These are phyloP conservation scores for Aphis gossypii DNA, from an alignment of 1,140 invertebrate genomes.

Conservation along the genomic window DNA sequence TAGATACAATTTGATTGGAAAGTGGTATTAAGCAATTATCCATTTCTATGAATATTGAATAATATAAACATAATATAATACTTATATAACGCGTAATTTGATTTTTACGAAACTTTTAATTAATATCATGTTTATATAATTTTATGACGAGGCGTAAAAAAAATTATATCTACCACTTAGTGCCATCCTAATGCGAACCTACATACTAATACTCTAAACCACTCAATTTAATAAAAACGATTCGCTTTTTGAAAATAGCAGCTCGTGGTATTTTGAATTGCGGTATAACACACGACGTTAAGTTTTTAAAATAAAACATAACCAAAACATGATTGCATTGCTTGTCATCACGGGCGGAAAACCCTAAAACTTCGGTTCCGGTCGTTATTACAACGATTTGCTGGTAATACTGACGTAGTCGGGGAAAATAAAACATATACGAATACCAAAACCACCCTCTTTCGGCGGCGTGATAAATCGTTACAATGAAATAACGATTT, in stretches of 20 bases:
- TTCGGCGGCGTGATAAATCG: slow-evolving; percentile 4
- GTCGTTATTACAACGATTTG: background rate
- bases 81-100: too few species aligned
- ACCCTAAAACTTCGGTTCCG: background rate
- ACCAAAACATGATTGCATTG: background rate
- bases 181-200: background rate
- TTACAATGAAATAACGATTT: slow-evolving; percentile 44
- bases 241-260: background rate
- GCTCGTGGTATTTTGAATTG: background rate
- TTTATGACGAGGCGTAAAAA: background rate
- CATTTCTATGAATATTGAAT: background rate
- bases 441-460: background rate
- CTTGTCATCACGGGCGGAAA: too few species aligned
- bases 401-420: background rate
- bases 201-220: background rate
- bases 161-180: background rate
- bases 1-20: background rate
- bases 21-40: background rate
- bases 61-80: too few species aligned
- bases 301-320: background rate
- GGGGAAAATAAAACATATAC: background rate
- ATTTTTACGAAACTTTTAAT: background rate
- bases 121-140: background rate
- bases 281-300: background rate
- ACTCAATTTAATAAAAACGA: slow-evolving; percentile 4